Evolutionary conservation across 2,888 invertebrate genomes (phyloP), one percentile per base, ranked within the genome.

Genomic region (Leptopilina syphax): DNA sequence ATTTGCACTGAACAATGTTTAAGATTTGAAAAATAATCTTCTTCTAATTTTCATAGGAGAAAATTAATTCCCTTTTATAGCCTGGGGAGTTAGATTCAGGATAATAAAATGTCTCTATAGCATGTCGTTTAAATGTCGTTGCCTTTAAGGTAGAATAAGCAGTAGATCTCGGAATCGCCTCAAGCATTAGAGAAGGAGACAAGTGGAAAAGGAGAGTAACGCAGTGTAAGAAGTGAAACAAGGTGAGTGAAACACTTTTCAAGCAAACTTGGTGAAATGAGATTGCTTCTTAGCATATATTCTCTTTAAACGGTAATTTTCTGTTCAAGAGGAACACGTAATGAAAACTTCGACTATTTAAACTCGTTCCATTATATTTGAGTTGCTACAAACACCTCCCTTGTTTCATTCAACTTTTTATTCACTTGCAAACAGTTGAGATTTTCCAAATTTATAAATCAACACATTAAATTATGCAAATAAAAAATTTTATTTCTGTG

Each of bases 341-440:
- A 70, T 27, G 54, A 70, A 70, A 70, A 70, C 70, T 70, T 70
- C 13, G 27, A 18, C 70, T 70, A 70, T 54, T 70, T 70, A 70
- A 70, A 70, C 70, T 57, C 70, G 8, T n/a, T 70, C 54, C 24
- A 34, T 70, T 70, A 70, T 24, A 34, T 24, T 57, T 27, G 24
- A 57, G 70, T 7, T 27, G 34, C 54, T n/a, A 54, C 34, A 70
- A 70, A 70, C 13, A 54, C 34, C 27, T 13, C 12, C 24, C 24
- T 70, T 70, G n/a, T 70, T 6, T 8, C 34, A 57, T 24, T 57
- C 9, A 54, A 34, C 70, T 13, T 70, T 70, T 70, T 57, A 54
- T 34, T 24, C 8, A 8, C 3, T 3, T 54, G 13, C 34, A 27
- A 3, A 24, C 13, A 70, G 27, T 57, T n/a, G 13, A n/a, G 27